Evolutionary conservation across 2,797 vertebrate genomes (phyloP), one percentile per base, ranked within the genome.

Genomic region (Micropoecilia bifurca): DNA sequence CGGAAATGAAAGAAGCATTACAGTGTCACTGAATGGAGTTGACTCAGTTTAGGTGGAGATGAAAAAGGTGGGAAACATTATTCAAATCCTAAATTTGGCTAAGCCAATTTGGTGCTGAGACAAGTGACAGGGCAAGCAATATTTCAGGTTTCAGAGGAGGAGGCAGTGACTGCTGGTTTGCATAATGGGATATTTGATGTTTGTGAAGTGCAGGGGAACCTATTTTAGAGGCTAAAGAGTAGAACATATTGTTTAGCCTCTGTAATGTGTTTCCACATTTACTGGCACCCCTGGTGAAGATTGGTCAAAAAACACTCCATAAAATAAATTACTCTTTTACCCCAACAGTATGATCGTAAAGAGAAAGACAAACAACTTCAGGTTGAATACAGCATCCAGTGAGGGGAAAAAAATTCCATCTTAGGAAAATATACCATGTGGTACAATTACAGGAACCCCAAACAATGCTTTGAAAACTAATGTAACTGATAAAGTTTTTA

Each of bases 21-120:
- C 92, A 87, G 91, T 87, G 88, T 90, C 85, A 81, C 76, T 81
- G 89, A 94, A 93, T 83, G 80, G 83, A 90, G 89, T 85, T 83
- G 72, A 61, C 81, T 80, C 80, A 75, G 83, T 89, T 90, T 81
- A 82, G 72, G 80, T 5, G 85, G 80, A 85, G 80, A 82, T 84
- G 82, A 88, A 84, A 88, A 84, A 89, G 92, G 93, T 91, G 90
- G 86, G 92, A 91, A 94, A 92, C 91, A 95, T 95, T 95, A 95
- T 96, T 95, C 82, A 95, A 96, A 96, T 95, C 93, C 92, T 88
- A 89, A 89, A 93, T 95, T 96, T 91, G 89, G 90, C 92, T 95
- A 94, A 95, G 94, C 93, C 94, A 95, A 92, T 96, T 96, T 95
- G 93, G 81, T 93, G 90, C 91, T 87, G 91, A 93, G 90, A 91